A percentile compares a stretch with the other conserved stretches of the same genome.
Conservation (phyloP, 2,113 vertebrate genomes). For the Balaeniceps rex region DNA sequence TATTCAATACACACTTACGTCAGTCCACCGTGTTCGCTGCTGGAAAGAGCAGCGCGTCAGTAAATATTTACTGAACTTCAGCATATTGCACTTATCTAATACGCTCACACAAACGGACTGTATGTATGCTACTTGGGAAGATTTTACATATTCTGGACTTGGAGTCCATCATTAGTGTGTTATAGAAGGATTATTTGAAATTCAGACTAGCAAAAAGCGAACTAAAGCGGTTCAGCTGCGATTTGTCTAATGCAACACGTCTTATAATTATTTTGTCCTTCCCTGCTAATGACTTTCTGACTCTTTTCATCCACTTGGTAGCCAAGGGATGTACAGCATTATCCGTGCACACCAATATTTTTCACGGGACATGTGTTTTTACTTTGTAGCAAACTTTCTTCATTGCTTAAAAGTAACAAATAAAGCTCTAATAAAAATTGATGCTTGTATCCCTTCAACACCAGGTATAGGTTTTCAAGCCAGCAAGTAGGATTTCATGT, state of each 20-base stretch:
- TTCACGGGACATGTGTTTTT: conserved; percentile 28
- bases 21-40: background rate
- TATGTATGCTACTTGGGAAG: too few species aligned
- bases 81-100: background rate
- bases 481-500: conserved; percentile 1
- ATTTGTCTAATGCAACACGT: background rate
- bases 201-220: background rate
- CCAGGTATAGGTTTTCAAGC: conserved; percentile 35
- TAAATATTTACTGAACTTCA: background rate
- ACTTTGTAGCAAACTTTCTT: conserved; percentile 15
- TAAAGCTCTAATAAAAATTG: conserved; percentile 40
- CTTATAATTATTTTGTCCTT: conserved; percentile 11
- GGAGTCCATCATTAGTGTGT: background rate
- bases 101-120: background rate
- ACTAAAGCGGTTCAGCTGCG: background rate
- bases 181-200: background rate
- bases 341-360: conserved; percentile 20
- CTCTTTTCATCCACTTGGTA: background rate
- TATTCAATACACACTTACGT: background rate
- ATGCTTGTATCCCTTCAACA: conserved; percentile 29
- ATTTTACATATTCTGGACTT: background rate
- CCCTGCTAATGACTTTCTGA: conserved; percentile 6
- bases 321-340: background rate
- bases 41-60: background rate
- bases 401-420: conserved; percentile 27